Base-by-base conservation (phyloP, 2,113 vertebrate genomes). In the Alethe diademata region DNA sequence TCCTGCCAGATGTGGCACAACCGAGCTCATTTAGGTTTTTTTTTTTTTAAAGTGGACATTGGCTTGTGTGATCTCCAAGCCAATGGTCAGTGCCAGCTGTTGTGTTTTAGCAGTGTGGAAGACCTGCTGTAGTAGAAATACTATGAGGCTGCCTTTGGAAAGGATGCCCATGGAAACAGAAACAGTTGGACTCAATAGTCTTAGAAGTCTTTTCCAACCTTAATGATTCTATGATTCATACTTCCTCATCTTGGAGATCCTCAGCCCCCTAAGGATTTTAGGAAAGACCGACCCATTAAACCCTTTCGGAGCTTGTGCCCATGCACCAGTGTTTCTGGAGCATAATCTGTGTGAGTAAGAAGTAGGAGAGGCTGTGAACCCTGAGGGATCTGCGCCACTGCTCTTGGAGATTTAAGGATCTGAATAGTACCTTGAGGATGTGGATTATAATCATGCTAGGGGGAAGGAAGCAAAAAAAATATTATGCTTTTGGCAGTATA, bases 171-270 rank as follows among this genome's bases (percentile, higher is more conserved):
- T 38, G 53, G 78, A 28, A 35, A 35, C 14, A 69, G 47, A 28
- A 42, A 8, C 6, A 1, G 42, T 4, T 48, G 26, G 31, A 62
- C 47, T 56, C 0, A 0, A 23, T 8, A 15, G 18, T 23, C 45
- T 74, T 74, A 28, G 38, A 51, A 33, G 36, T 36, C 15, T 53
- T 81, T 74, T 53, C n/a, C 69, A 67, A 6, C 61, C 45, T 31
- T 67, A 74, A 47, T 53, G 38, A 40, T 47, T 61, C 42, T 19
- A 5, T 35, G 31, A 42, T 93, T 95, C 25, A 7, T 57, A 24
- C 25, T 50, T 69, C 28, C 25, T 51, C 10, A 14, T 69, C 33
- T 81, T 58, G 62, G 47, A 62, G 66, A 42, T 53, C 20, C 64
- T 57, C 38, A 85, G 12, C 20, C 31, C 19, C 8, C 9, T 78